Evolutionary conservation across 30 jellyfish, hydroid and myxozoan species (phyloP), one percentile per base, ranked within the genome.

Genomic region (Aurelia sp.): DNA sequence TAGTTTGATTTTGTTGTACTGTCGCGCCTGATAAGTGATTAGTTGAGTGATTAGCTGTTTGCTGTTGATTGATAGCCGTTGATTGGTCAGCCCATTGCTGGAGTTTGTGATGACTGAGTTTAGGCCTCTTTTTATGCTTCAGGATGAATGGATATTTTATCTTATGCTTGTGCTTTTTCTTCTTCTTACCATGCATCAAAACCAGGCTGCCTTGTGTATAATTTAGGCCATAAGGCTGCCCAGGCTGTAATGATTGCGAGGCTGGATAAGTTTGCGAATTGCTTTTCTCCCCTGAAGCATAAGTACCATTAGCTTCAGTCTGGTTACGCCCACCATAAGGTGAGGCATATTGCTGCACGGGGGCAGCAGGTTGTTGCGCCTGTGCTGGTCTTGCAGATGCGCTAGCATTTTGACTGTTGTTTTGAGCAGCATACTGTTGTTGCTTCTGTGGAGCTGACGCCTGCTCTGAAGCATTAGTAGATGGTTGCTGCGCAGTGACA

Each of bases 241-340:
- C 76, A 35, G 70, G 73, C 37, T 47, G 53, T 30, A 11, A 18
- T 50, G 58, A 37, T 17, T 59, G 86, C 76, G 87, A 71, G 72
- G 81, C 77, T 57, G 87, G n/a, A 15, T 60, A 30, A 30, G 60
- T 62, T 84, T 84, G 93, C 93, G 53, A 84, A 66, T 73, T 84
- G 93, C 93, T 84, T 84, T 84, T 83, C 74, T 84, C 93, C 93
- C 86, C 93, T 72, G 93, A 84, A 63, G 87, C 86, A 31, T n/a
- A 61, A 17, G 21, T 48, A 16, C 21, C 74, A 44, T 44, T 73
- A 17, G 82, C 93, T 74, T 55, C 93, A 84, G 92, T 31, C 11
- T 78, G 70, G 40, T 78, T 78, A 55, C 21, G 59, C 73, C 58
- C 79, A 41, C 79, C 79, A 19, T 65, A 21, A 47, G 72, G 79